A percentile compares a stretch with the other conserved stretches of the same genome.
Conservation (phyloP, 2,113 vertebrate species). For the Lonchura striata region DNA sequence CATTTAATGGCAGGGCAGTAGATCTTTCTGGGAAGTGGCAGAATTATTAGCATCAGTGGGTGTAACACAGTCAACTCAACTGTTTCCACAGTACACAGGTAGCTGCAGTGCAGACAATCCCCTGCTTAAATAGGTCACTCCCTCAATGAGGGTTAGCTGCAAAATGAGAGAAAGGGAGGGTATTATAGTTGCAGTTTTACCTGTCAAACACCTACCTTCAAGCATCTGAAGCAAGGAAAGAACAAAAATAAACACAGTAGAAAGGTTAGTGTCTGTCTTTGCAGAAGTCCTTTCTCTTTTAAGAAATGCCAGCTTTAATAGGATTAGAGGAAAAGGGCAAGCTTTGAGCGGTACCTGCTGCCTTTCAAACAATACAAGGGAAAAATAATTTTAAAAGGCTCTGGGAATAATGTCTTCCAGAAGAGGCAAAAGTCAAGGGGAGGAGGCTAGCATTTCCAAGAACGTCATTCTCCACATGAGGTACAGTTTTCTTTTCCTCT, state of each 20-base stretch:
- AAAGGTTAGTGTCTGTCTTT: constrained; percentile 39
- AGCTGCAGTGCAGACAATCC: neutral
- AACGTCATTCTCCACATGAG: neutral
- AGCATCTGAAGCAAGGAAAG: constrained; percentile 47
- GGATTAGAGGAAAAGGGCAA: neutral
- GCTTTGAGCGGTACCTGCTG: neutral
- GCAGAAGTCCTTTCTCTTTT: neutral
- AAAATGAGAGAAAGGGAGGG: neutral
- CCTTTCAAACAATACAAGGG: neutral
- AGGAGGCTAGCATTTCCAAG: neutral
- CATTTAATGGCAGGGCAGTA: neutral
- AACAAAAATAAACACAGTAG: neutral
- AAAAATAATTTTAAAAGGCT: neutral
- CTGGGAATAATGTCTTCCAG: neutral
- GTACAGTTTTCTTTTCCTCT: neutral
- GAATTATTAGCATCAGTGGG: neutral
- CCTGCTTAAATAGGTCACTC: neutral
- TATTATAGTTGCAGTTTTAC: neutral
- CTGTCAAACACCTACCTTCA: constrained; percentile 56
- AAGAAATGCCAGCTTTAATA: neutral
- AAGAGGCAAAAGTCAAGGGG: neutral
- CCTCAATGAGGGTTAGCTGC: neutral
- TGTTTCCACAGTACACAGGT: neutral
- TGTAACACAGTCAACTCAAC: neutral
- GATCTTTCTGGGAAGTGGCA: neutral